Conservation (phyloP, 1,140 invertebrate species). For the Zaprionus ornatus region DNA sequence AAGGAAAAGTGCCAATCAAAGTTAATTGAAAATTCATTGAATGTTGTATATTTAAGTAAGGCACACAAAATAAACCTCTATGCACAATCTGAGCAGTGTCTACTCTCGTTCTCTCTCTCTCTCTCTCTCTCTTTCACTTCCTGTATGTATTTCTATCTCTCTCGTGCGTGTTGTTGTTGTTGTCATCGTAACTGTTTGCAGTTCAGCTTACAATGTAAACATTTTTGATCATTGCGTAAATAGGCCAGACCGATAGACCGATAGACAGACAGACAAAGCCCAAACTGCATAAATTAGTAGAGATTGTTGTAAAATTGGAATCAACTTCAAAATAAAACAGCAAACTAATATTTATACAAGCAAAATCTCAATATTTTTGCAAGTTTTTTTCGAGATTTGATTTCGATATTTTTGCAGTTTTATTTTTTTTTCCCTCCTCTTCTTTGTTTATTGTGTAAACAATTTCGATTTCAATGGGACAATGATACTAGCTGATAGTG, state of each 20-base stretch:
- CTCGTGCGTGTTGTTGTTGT: slow-evolving; percentile 26
- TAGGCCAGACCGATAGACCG: slow-evolving; percentile 36
- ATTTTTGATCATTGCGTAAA: slow-evolving; percentile 71
- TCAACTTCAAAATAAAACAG: neutral
- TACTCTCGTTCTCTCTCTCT: slow-evolving; percentile 21
- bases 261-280: neutral
- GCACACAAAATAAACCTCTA: slow-evolving; percentile 62
- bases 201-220: slow-evolving; percentile 77
- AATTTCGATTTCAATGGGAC: neutral
- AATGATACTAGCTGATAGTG: neutral
- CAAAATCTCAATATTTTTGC: neutral
- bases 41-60: slow-evolving; percentile 79
- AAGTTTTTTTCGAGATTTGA: neutral
- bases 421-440: neutral
- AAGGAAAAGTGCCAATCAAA: slow-evolving; percentile 81
- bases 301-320: slow-evolving; percentile 21
- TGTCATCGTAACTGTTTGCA: slow-evolving; percentile 57
- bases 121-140: neutral
- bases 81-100: slow-evolving; percentile 32
- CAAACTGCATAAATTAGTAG: slow-evolving; percentile 43
- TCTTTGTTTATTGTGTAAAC: neutral
- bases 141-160: neutral
- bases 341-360: neutral
- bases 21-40: slow-evolving; percentile 82
- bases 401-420: neutral